A percentile compares a stretch with the other conserved stretches of the same genome.
Conservation (phyloP, 2,113 vertebrate genomes). For the Hemichromis elongatus region DNA sequence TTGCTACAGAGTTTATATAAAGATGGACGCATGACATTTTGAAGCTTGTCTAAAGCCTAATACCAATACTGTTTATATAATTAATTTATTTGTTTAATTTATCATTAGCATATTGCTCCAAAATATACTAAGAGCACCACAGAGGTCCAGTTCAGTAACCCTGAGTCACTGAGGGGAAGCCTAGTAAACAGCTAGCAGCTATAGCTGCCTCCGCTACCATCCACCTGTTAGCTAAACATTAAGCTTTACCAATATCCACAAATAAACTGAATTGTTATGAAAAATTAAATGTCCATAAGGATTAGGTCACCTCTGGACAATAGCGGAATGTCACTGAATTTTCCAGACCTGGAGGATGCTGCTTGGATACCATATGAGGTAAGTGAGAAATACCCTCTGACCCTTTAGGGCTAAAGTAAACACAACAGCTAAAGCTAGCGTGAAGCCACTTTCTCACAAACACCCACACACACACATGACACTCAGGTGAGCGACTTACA, state of each 20-base stretch:
- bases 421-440: neutral
- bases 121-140: neutral
- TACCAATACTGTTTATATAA: neutral
- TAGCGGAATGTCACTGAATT: neutral
- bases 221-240: neutral
- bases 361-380: neutral
- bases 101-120: neutral
- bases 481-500: constrained; percentile 22
- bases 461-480: neutral
- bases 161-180: neutral
- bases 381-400: neutral
- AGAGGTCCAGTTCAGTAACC: neutral
- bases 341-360: neutral
- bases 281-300: neutral
- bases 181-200: neutral
- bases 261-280: neutral
- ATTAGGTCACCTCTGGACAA: neutral
- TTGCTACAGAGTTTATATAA: neutral
- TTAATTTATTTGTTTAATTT: neutral
- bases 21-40: neutral
- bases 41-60: neutral
- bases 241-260: neutral
- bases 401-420: neutral
- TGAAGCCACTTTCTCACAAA: neutral
- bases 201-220: neutral